These are phyloP conservation scores for Zaprionus africanus DNA, from an alignment of 1,140 invertebrate genomes.

Conservation along the genomic window DNA sequence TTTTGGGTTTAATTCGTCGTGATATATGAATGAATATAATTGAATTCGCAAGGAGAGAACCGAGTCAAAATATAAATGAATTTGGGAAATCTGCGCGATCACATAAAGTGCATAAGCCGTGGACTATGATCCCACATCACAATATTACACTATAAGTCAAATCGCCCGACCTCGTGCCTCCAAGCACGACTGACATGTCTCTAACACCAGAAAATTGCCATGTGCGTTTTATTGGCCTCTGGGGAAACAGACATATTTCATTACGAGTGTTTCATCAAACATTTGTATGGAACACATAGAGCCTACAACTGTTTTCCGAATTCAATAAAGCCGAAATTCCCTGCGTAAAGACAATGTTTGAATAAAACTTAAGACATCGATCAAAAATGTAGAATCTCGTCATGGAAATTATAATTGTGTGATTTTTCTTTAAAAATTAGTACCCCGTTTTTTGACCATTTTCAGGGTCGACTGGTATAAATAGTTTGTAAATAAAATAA, in stretches of 20 bases:
- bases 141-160: constrained; percentile 16
- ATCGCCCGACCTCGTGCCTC: constrained; percentile 10
- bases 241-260: constrained; percentile 10
- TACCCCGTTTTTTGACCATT: too few species aligned
- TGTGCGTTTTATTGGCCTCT: constrained; percentile 25
- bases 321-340: background rate
- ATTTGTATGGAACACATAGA: background rate
- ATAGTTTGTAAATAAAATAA: background rate
- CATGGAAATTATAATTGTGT: background rate
- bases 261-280: constrained; percentile 20
- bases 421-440: background rate
- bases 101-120: background rate
- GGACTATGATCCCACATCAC: constrained; percentile 6
- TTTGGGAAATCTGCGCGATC: background rate
- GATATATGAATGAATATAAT: constrained; percentile 65
- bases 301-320: background rate
- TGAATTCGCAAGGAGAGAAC: constrained; percentile 42
- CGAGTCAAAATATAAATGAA: background rate
- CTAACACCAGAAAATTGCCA: constrained; percentile 14
- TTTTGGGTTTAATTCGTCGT: constrained; percentile 57
- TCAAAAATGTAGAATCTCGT: background rate
- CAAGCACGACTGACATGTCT: constrained; percentile 22
- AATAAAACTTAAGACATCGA: background rate
- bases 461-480: background rate
- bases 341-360: background rate